These are phyloP conservation scores for Neodontobutis hainanensis DNA, from an alignment of 2,113 vertebrate genomes.

Conservation along the genomic window DNA sequence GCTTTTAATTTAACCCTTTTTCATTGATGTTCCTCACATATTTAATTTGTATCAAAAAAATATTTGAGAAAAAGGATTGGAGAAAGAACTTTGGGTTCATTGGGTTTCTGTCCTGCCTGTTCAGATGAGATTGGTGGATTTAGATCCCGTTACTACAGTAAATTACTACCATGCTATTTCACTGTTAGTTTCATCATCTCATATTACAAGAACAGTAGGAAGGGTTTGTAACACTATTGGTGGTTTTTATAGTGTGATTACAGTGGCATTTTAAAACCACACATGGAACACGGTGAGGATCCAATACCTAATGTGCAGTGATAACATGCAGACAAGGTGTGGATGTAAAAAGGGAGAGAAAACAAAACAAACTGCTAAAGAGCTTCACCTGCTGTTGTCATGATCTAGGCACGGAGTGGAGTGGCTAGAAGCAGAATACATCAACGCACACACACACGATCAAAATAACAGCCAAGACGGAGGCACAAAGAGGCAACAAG, in stretches of 20 bases:
- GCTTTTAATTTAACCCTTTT: too few relatives aligned
- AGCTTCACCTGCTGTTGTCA: constrained; percentile 99
- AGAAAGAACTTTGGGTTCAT: too few relatives aligned
- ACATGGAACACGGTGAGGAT: background rate
- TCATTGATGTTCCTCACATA: too few relatives aligned
- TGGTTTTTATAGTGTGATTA: background rate
- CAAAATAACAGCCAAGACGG: constrained; percentile 54
- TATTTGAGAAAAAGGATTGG: too few relatives aligned
- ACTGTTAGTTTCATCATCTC: too few relatives aligned
- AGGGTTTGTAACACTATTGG: background rate
- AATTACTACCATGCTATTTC: too few relatives aligned
- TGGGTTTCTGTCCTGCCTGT: too few relatives aligned
- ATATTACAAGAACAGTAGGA: too few relatives aligned
- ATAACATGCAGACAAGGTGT: constrained; percentile 36
- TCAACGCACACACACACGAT: constrained; percentile 79
- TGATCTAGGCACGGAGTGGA: constrained; percentile 95
- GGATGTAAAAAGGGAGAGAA: constrained; percentile 18
- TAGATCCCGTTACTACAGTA: too few relatives aligned
- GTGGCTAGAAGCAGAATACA: constrained; percentile 90
- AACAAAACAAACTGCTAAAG: constrained; percentile 55
- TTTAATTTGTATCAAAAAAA: too few relatives aligned
- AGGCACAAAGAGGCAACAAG: constrained; percentile 45
- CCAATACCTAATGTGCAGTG: constrained; percentile 26
- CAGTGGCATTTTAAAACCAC: background rate
- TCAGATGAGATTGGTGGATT: too few relatives aligned